phyloP scores from a whole-genome alignment of 2,797 vertebrate species.

The Esox masquinongy region DNA sequence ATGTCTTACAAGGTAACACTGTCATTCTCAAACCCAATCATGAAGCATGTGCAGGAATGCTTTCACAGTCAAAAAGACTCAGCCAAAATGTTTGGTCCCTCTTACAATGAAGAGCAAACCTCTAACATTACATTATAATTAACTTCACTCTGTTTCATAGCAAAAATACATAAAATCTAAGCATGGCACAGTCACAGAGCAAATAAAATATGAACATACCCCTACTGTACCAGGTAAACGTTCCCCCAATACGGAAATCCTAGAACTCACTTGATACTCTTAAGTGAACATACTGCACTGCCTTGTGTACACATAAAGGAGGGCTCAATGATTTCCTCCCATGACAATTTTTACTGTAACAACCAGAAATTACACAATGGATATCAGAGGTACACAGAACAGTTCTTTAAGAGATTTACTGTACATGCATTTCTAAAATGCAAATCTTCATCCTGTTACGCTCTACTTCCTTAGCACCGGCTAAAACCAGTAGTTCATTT shows the following conservation, averaged over 20 bases:
- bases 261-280: too few relatives aligned
- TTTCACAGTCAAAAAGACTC: slow-evolving; percentile 42
- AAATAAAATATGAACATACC: slow-evolving; percentile 57
- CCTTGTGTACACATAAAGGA: slow-evolving; percentile 48
- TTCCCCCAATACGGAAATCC: background rate
- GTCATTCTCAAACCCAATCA: slow-evolving; percentile 49
- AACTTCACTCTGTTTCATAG: slow-evolving; percentile 61
- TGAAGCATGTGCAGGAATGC: slow-evolving; percentile 60
- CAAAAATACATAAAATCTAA: slow-evolving; percentile 62
- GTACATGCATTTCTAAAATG: slow-evolving; percentile 86
- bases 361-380: slow-evolving; percentile 67
- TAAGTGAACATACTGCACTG: slow-evolving; percentile 40
- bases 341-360: slow-evolving; percentile 68
- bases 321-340: slow-evolving; percentile 35
- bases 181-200: slow-evolving; percentile 73
- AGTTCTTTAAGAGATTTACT: slow-evolving; percentile 74
- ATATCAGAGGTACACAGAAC: slow-evolving; percentile 74
- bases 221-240: slow-evolving; percentile 45
- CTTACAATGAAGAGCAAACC: slow-evolving; percentile 63
- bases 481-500: slow-evolving; percentile 66
- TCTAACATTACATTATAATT: slow-evolving; percentile 61
- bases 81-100: slow-evolving; percentile 71
- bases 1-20: slow-evolving; percentile 41
- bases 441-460: slow-evolving; percentile 71
- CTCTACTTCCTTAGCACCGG: slow-evolving; percentile 63